phyloP scores from a whole-genome alignment of 2,888 invertebrate genomes.

The Drosophila histrio region DNA sequence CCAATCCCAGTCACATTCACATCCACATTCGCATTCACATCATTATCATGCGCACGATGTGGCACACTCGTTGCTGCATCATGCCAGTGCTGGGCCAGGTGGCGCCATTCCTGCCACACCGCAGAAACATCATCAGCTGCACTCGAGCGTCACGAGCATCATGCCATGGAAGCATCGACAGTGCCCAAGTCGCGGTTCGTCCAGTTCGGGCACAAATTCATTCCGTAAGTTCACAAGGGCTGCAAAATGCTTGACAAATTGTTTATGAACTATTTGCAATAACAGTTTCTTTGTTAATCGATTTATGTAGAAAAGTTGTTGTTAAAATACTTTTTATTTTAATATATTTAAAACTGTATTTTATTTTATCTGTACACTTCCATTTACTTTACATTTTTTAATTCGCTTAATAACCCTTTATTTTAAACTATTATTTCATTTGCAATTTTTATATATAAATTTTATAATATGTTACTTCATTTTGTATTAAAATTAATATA shows the following conservation, averaged over 20 bases:
- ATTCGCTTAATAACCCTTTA: too few relatives aligned
- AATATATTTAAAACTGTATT: too few relatives aligned
- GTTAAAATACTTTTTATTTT: too few relatives aligned
- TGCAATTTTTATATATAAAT: too few relatives aligned
- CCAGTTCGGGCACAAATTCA: conserved; percentile 84
- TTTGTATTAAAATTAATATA: not conserved
- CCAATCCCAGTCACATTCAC: conserved; percentile 20
- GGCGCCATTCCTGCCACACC: conserved; percentile 66
- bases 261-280: not conserved
- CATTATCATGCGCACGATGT: conserved; percentile 68
- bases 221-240: conserved; percentile 81
- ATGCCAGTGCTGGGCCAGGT: conserved; percentile 29
- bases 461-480: too few relatives aligned
- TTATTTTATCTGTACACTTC: too few relatives aligned
- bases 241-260: not conserved
- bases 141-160: conserved; percentile 81
- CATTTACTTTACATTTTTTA: too few relatives aligned
- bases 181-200: conserved; percentile 84
- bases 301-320: too few relatives aligned
- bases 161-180: conserved; percentile 85
- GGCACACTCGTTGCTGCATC: conserved; percentile 58
- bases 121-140: conserved; percentile 80
- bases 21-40: conserved; percentile 52
- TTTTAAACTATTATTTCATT: too few relatives aligned
- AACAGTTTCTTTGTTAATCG: too few relatives aligned